A percentile compares a stretch with the other conserved stretches of the same genome.
These are phyloP conservation scores for Dryobota labecula DNA, from an alignment of 2,888 invertebrate species.

Conservation along the genomic window DNA sequence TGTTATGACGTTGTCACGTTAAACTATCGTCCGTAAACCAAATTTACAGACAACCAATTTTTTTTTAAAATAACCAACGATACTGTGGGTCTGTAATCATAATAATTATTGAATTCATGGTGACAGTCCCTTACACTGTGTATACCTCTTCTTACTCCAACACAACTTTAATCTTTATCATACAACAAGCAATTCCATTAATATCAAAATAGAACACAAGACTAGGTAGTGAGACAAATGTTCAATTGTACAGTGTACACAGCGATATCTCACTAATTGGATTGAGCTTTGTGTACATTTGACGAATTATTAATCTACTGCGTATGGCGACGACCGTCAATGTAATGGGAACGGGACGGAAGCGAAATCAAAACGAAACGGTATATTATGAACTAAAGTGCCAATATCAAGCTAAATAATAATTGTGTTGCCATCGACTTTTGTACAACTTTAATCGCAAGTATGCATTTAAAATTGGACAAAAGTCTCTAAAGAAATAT, in stretches of 20 bases:
- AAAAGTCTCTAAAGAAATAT: not conserved
- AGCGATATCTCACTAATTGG: conserved; percentile 48
- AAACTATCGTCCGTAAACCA: too few species aligned
- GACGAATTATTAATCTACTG: conserved; percentile 49
- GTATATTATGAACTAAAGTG: not conserved
- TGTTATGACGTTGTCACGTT: too few species aligned
- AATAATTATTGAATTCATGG: not conserved
- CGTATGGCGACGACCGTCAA: not conserved
- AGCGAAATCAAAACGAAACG: not conserved
- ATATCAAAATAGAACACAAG: conserved; percentile 17
- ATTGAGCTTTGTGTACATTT: conserved; percentile 48
- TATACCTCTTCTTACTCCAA: not conserved
- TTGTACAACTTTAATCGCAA: not conserved
- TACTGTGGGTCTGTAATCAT: too few species aligned
- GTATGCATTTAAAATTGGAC: not conserved
- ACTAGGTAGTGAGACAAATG: not conserved
- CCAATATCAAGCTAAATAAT: not conserved
- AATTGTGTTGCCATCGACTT: not conserved
- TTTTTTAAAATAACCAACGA: too few species aligned
- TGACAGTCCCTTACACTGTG: too few species aligned
- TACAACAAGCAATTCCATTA: conserved; percentile 1
- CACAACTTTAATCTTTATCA: not conserved
- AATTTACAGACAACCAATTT: too few species aligned
- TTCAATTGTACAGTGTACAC: not conserved
- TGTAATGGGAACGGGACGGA: not conserved